phyloP scores from a whole-genome alignment of 2,888 invertebrate genomes.

The Asteroscopus sphinx region DNA sequence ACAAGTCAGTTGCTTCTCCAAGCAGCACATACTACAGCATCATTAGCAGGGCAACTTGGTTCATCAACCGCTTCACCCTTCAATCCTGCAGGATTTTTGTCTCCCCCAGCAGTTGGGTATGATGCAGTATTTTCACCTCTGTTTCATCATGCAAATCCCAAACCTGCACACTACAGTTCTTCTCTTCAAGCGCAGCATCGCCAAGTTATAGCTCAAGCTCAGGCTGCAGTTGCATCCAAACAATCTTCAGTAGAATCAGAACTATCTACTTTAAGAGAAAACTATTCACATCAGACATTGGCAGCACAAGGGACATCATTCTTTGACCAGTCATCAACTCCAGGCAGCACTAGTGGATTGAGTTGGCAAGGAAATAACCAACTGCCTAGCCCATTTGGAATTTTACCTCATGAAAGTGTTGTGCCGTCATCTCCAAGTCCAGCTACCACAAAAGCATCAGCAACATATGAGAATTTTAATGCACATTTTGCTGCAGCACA shows the following conservation, averaged over 20 bases:
- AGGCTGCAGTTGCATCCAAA: conserved; percentile 89
- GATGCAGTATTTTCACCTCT: conserved; percentile 95
- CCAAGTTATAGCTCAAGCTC: conserved; percentile 91
- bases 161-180: conserved; percentile 93
- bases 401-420: conserved; percentile 94
- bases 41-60: conserved; percentile 91
- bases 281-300: conserved; percentile 90
- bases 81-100: conserved; percentile 93
- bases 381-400: conserved; percentile 93
- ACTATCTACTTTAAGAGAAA: conserved; percentile 89
- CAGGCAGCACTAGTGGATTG: conserved; percentile 85
- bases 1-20: conserved; percentile 92
- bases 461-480: conserved; percentile 92
- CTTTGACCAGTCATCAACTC: conserved; percentile 91
- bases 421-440: conserved; percentile 91
- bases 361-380: conserved; percentile 94
- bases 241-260: conserved; percentile 90
- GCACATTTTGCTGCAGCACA: conserved; percentile 92
- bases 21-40: conserved; percentile 91
- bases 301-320: conserved; percentile 91
- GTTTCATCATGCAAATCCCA: conserved; percentile 94
- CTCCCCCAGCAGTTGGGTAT: conserved; percentile 94
- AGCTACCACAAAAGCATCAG: conserved; percentile 89
- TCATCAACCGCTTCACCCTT: conserved; percentile 91
- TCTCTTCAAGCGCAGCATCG: conserved; percentile 92